These are phyloP conservation scores for Semaprochilodus insignis DNA, from an alignment of 2,797 vertebrate species.

Conservation along the genomic window DNA sequence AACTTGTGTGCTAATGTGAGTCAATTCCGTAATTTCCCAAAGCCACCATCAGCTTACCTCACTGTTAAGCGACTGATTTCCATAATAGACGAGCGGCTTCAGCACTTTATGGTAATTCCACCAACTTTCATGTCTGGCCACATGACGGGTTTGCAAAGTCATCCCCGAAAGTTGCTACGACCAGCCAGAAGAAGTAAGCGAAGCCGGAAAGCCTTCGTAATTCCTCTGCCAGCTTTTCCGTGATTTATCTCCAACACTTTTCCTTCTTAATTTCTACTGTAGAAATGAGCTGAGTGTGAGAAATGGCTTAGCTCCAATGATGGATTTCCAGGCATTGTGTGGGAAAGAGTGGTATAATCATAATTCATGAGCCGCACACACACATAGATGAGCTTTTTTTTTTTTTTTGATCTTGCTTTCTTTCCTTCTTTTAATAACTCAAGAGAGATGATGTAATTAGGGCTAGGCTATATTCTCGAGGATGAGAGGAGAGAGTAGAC, in stretches of 20 bases:
- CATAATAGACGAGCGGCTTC: conserved; percentile 60
- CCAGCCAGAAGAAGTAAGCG: conserved; percentile 31
- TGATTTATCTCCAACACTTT: conserved; percentile 21
- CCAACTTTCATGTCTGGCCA: conserved; percentile 13
- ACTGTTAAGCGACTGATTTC: conserved; percentile 65
- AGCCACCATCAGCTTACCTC: conserved; percentile 62
- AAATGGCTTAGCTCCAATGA: conserved; percentile 67
- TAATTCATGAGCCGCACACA: not conserved
- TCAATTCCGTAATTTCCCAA: conserved; percentile 54
- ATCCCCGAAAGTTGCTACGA: conserved; percentile 46
- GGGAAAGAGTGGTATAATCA: conserved; percentile 38
- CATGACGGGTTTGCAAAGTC: conserved; percentile 51
- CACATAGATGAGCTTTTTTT: conserved; percentile 30
- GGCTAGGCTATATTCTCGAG: not conserved
- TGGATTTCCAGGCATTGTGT: conserved; percentile 72
- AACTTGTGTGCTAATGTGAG: conserved; percentile 2
- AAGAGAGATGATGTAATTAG: conserved; percentile 31
- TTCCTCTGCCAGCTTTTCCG: conserved; percentile 49
- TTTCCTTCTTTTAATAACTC: conserved; percentile 22
- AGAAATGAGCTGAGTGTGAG: conserved; percentile 56
- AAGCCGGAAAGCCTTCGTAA: conserved; percentile 65
- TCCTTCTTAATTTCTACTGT: conserved; percentile 44
- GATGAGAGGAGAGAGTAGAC: not conserved
- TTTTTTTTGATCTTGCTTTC: conserved; percentile 6
- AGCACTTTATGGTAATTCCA: conserved; percentile 42